Percentiles rank a stretch among this genome's conserved stretches.
phyloP scores from a whole-genome alignment of 1,140 invertebrate genomes.

The Acromyrmex heyeri region DNA sequence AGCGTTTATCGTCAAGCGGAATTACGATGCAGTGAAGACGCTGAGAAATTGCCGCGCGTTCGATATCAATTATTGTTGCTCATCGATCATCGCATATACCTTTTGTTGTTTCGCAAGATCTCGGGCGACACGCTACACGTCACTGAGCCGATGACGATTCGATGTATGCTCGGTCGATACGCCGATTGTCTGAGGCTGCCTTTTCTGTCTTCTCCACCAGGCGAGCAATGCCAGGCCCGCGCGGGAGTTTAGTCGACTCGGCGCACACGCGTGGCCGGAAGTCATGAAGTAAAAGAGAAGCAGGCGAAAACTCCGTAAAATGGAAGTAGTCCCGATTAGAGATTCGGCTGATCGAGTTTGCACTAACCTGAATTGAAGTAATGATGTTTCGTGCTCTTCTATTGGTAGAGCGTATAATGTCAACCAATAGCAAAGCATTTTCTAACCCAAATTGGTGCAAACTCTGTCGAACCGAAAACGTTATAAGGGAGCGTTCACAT shows the following conservation, averaged over 20 bases:
- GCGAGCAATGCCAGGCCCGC: conserved; percentile 70
- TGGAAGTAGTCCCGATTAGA: too few relatives aligned
- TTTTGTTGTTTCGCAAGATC: conserved; percentile 51
- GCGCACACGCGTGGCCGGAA: conserved; percentile 1
- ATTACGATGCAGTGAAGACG: conserved; percentile 23
- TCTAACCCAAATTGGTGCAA: too few relatives aligned
- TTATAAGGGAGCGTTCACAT: too few relatives aligned
- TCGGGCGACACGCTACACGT: neutral
- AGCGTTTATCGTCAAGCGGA: conserved; percentile 62
- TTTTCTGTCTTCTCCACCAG: conserved; percentile 76
- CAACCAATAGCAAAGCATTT: too few relatives aligned
- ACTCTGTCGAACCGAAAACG: too few relatives aligned
- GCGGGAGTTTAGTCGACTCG: neutral
- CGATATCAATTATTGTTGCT: neutral
- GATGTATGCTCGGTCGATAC: conserved; percentile 85
- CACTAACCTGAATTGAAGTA: too few relatives aligned
- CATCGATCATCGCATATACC: conserved; percentile 46
- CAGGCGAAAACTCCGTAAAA: too few relatives aligned
- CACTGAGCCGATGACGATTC: conserved; percentile 31
- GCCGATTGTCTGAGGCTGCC: conserved; percentile 63
- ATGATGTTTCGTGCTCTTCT: too few relatives aligned
- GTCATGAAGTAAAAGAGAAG: too few relatives aligned
- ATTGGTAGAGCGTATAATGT: too few relatives aligned
- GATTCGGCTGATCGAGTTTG: too few relatives aligned
- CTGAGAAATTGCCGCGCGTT: conserved; percentile 6